Evolutionary conservation across 2,797 vertebrate species (phyloP), one percentile per base, ranked within the genome.

Genomic region (Apogon talboti): DNA sequence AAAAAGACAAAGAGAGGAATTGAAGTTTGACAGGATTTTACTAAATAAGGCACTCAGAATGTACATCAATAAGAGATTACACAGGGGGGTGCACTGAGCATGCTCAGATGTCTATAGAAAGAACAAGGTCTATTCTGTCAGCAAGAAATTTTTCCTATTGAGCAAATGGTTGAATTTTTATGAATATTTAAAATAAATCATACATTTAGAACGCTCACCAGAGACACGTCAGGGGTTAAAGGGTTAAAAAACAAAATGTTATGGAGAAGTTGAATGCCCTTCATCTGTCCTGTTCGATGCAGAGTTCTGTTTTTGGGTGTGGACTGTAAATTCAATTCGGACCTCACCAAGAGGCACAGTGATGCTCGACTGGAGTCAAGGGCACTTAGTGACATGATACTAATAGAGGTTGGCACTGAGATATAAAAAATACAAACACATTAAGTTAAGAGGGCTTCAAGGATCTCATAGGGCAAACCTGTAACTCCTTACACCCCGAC

Each of bases 361-460:
- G 4, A 49, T 50, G 74, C 66, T 70, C 49, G 77, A 81, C 77
- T 74, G 71, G 43, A 76, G 76, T 83, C 71, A 89, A 86, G 84
- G 83, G 74, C 84, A 86, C 80, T 86, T 73, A 82, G 75, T 75
- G 74, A 77, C 61, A 79, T 80, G 84, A 89, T 71, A 70, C 79
- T 90, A 88, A 91, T 85, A 76, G 72, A 83, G 65, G 74, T 49
- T 85, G 85, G 71, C 83, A 82, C 71, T 7, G 47, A 83, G 61
- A 86, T 77, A 85, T 85, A 74, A 82, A 87, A 86, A 79, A 86
- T 65, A 85, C 66, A 87, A 88, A 87, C 74, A 77, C 75, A 84
- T 84, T 89, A 74, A 89, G 85, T 77, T 78, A 80, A 81, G 68
- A 80, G 77, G 41, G 51, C 81, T 78, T 85, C 77, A 87, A 86